A percentile compares a stretch with the other conserved stretches of the same genome.
These are phyloP conservation scores for Aquatica leii DNA, from an alignment of 2,888 invertebrate genomes.

Conservation along the genomic window DNA sequence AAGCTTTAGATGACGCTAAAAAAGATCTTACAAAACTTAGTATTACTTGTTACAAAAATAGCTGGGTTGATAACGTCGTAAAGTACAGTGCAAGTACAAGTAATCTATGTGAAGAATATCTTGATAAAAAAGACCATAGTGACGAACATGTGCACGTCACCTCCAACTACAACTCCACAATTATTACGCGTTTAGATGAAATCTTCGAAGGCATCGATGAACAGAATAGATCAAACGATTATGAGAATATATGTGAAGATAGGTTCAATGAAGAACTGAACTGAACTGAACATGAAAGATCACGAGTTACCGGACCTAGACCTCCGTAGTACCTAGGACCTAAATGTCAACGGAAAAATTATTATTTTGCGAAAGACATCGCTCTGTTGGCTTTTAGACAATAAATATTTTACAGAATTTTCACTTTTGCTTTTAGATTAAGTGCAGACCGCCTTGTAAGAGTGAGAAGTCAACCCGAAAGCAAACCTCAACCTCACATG, in stretches of 20 bases:
- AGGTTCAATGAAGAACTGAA: background rate
- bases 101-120: too few relatives aligned
- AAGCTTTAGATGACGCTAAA: slow-evolving; percentile 3
- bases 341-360: too few relatives aligned
- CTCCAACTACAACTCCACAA: too few relatives aligned
- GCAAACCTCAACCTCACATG: background rate
- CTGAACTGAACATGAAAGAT: background rate
- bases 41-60: background rate
- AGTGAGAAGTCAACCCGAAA: background rate
- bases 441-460: background rate
- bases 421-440: background rate
- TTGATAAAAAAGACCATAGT: too few relatives aligned
- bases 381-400: background rate
- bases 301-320: background rate
- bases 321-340: too few relatives aligned
- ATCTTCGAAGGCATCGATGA: too few relatives aligned
- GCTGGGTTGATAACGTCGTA: too few relatives aligned
- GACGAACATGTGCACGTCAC: too few relatives aligned
- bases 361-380: background rate
- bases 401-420: background rate
- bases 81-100: too few relatives aligned
- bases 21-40: background rate
- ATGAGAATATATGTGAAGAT: background rate
- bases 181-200: too few relatives aligned
- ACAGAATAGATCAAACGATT: too few relatives aligned